A percentile compares a stretch with the other conserved stretches of the same genome.
Conservation (phyloP, 1,140 invertebrate species). For the Drosophila lowei region DNA sequence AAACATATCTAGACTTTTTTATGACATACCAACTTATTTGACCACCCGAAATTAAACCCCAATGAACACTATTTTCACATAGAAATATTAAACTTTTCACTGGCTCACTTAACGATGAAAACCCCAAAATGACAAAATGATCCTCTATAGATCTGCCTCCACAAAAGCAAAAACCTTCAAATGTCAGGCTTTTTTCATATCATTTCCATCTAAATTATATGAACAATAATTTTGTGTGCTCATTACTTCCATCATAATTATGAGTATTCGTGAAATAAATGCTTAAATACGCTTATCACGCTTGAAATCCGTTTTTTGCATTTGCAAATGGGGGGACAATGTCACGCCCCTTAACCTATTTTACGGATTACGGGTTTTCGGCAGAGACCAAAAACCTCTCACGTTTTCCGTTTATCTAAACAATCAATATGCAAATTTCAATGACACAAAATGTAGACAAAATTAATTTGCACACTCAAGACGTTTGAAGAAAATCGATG, state of each 20-base stretch:
- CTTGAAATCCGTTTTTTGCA: slow-evolving; percentile 36
- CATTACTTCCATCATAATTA: slow-evolving; percentile 38
- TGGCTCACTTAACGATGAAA: no score
- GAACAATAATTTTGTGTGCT: slow-evolving; percentile 9
- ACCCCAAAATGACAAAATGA: not conserved
- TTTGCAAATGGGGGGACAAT: slow-evolving; percentile 23
- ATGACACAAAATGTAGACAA: slow-evolving; percentile 49
- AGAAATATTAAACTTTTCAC: no score
- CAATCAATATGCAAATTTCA: slow-evolving; percentile 73
- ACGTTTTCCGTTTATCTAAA: slow-evolving; percentile 48
- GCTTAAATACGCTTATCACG: slow-evolving; percentile 41
- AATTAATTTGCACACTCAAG: slow-evolving; percentile 45
- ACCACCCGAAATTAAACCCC: no score
- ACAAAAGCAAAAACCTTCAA: slow-evolving; percentile 16
- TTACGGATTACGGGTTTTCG: slow-evolving; percentile 2
- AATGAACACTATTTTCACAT: no score
- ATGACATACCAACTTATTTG: no score
- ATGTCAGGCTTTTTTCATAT: slow-evolving; percentile 12
- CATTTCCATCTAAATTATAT: slow-evolving; percentile 5
- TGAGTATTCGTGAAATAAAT: slow-evolving; percentile 20
- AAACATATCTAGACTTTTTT: no score
- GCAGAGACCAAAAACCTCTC: slow-evolving; percentile 26
- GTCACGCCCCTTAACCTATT: slow-evolving; percentile 42
- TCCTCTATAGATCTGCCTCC: no score
- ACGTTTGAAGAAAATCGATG: slow-evolving; percentile 49